Base-by-base conservation (phyloP, 2,797 vertebrate genomes). In the Aselliscus stoliczkanus region DNA sequence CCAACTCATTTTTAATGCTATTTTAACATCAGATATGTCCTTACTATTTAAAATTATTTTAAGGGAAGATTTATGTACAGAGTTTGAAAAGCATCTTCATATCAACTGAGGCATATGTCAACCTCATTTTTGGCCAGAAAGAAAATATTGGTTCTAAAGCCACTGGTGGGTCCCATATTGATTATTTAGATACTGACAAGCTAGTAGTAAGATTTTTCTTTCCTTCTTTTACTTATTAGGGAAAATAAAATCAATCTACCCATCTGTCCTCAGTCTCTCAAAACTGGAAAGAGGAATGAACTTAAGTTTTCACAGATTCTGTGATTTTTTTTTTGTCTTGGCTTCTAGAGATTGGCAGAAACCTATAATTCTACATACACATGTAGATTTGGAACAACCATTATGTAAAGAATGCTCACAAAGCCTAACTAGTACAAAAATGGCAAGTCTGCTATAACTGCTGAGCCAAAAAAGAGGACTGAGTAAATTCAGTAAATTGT, bases 11-110 rank as follows among this genome's bases (percentile, higher is more conserved):
- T 64, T 88, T 93, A 82, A 82, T 82, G 17, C 50, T 87, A 39
- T 75, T 94, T 88, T 93, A 56, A 80, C 69, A 90, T 34, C 34
- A 62, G 27, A 65, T 50, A 91, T 2, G 8, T 37, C 93, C 42
- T 70, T 29, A 60, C 27, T 90, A n/a, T 50, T 92, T 69, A 64
- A 90, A 97, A 70, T 62, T 47, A 72, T 73, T 10, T 39, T 67
- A 77, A 52, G 42, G 44, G 62, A 90, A 62, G 7, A 13, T 94
- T 86, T 82, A 34, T 1, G 10, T 11, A 85, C 25, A 73, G 23
- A 94, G 20, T 54, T 80, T 85, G 64, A 79, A 85, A 94, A 92
- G 64, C 29, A 88, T 73, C 62, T 93, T 83, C 88, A 18, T 50
- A 31, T 75, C 15, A 47, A 20, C 7, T 39, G 29, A 87, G 25